Base-by-base conservation (phyloP, 2,113 vertebrate genomes). In the Lontra canadensis region DNA sequence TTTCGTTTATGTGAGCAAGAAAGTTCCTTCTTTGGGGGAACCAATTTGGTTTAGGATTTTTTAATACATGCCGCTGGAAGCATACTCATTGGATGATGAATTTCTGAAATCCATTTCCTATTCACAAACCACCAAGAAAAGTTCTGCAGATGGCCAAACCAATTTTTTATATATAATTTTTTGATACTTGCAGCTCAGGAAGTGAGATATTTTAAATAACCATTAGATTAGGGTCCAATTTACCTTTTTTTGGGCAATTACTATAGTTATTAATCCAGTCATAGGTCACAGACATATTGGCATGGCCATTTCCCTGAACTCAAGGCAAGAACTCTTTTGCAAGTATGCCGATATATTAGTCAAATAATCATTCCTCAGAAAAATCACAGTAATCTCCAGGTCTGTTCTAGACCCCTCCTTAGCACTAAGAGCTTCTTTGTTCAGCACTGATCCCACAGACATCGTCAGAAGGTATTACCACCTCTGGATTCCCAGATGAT, bases 41-140 rank as follows among this genome's bases (percentile, higher is more conserved):
- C 34, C 47, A 71, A 9, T 96, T 87, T 95, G 63, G 94, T 63
- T 69, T 88, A 84, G 65, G 6, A 36, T 80, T 96, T 89, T 55
- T 36, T 36, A 61, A 61, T 94, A 74, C 6, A 78, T 61, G 49
- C 29, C 80, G 42, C 31, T 95, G 21, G 82, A 96, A 59, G 7
- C 52, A 88, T 86, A 74, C 12, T 83, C 91, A 63, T 3, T 91
- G 52, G 95, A 93, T 14, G 17, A 85, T 78, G 71, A 59, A 47
- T 96, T 96, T 89, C n/a, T 74, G 18, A 76, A 81, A 78, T 91
- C 47, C 36, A 83, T 69, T 97, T 92, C 6, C 31, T 67, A 69
- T 95, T 95, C 79, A 94, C 23, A 86, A 87, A 34, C 65, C 23
- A 74, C 55, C 15, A 65, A 39, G 25, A 76, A 69, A 92, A 86